phyloP scores from a whole-genome alignment of 2,888 invertebrate species.

The Cryptophagus acutangulus region DNA sequence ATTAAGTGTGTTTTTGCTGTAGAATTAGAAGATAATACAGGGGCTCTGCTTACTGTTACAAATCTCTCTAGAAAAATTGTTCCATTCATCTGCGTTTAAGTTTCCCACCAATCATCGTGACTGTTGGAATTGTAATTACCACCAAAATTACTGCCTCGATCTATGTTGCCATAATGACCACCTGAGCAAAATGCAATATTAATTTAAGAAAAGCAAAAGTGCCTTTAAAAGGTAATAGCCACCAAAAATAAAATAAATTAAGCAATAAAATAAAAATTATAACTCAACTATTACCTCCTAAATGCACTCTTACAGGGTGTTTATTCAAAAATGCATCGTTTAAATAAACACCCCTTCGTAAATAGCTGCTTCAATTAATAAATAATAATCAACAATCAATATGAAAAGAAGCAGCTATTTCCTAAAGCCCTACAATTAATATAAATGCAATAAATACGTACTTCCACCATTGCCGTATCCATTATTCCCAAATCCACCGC shows the following conservation, averaged over 20 bases:
- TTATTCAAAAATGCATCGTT: too few species aligned
- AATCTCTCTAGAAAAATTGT: constrained; percentile 8
- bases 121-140: constrained; percentile 40
- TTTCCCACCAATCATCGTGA: constrained; percentile 46
- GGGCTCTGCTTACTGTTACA: constrained; percentile 12
- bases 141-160: constrained; percentile 44
- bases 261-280: neutral
- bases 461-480: constrained; percentile 39
- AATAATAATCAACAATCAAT: constrained; percentile 5
- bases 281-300: constrained; percentile 1
- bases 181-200: constrained; percentile 36
- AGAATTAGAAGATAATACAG: too few species aligned
- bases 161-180: constrained; percentile 36
- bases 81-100: constrained; percentile 29
- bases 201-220: too few species aligned
- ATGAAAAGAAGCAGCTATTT: constrained; percentile 2
- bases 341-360: too few species aligned
- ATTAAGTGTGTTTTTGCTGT: too few species aligned
- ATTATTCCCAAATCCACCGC: constrained; percentile 48
- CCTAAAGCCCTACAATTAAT: too few species aligned
- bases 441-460: too few species aligned
- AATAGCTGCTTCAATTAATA: too few species aligned
- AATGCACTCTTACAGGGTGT: too few species aligned
- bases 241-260: constrained; percentile 9
- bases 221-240: constrained; percentile 8